Evolutionary conservation across 1,140 invertebrate genomes (phyloP).

Genomic region (Aphis gossypii): DNA sequence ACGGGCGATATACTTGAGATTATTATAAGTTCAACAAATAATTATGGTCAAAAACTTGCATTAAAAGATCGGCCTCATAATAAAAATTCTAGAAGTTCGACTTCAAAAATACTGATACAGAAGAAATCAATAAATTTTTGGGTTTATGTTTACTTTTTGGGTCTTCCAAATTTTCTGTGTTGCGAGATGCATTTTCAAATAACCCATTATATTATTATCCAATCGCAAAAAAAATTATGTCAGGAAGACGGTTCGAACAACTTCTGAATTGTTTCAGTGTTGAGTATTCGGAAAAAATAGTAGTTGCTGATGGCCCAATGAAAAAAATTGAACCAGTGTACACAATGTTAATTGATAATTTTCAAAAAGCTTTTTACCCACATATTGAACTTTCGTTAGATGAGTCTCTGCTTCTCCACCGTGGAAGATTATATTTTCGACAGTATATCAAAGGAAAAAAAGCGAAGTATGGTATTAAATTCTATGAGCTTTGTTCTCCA

Average conservation of each 20-base stretch:
- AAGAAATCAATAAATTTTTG: slow-evolving; percentile 10
- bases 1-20: too few relatives aligned
- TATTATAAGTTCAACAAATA: too few relatives aligned
- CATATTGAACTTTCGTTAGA: not conserved
- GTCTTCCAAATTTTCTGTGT: slow-evolving; percentile 24
- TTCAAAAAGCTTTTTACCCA: slow-evolving; percentile 32
- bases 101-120: slow-evolving; percentile 25
- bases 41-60: not conserved
- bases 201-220: not conserved
- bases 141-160: slow-evolving; percentile 37
- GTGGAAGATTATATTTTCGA: not conserved
- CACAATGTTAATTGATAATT: slow-evolving; percentile 29
- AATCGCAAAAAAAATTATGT: slow-evolving; percentile 4
- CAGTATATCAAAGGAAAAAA: not conserved
- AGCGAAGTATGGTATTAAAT: too few relatives aligned
- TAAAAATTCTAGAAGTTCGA: slow-evolving; percentile 1
- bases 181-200: slow-evolving; percentile 24
- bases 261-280: not conserved
- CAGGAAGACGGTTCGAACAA: not conserved
- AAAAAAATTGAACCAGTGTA: not conserved
- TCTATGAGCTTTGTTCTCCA: too few relatives aligned
- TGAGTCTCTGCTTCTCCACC: slow-evolving; percentile 24
- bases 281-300: not conserved
- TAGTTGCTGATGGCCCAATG: not conserved
- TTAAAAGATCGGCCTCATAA: not conserved